Evolutionary conservation across 92 coral and sea anemone species (phyloP).

Genomic region (Epizoanthus rinbou): DNA sequence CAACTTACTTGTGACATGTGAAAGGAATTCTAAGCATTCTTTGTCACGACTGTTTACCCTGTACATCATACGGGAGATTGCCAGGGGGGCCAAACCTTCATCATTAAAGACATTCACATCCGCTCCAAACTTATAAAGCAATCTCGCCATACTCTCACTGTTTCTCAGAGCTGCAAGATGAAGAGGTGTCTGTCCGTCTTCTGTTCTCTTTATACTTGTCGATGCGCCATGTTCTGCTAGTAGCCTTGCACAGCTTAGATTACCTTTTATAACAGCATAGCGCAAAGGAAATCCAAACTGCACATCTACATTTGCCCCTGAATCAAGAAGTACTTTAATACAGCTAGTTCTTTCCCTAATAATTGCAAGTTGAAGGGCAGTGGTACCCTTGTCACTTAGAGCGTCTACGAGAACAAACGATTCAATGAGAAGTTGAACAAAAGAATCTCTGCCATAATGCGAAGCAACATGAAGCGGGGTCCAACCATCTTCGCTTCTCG

Average conservation of each 20-base stretch:
- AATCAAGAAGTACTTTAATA: conserved; percentile 72
- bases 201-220: conserved; percentile 72
- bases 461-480: conserved; percentile 92
- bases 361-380: conserved; percentile 91
- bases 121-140: conserved; percentile 86
- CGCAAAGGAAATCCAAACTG: conserved; percentile 89
- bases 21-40: conserved; percentile 73
- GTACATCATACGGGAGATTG: conserved; percentile 85
- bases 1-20: conserved; percentile 76
- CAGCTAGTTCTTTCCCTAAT: conserved; percentile 87
- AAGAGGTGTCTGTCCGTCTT: conserved; percentile 86
- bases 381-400: conserved; percentile 89
- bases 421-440: conserved; percentile 76
- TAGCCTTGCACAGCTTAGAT: conserved; percentile 75
- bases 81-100: conserved; percentile 83
- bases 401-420: conserved; percentile 83
- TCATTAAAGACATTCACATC: conserved; percentile 80
- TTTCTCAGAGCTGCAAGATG: conserved; percentile 82
- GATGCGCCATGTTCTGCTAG: conserved; percentile 82
- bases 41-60: conserved; percentile 64
- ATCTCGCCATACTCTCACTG: conserved; percentile 75
- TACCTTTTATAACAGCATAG: conserved; percentile 88
- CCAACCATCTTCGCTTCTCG: conserved; percentile 96
- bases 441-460: conserved; percentile 87
- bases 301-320: conserved; percentile 85